Conservation (phyloP, 2,113 vertebrate species). For the Theropithecus gelada region DNA sequence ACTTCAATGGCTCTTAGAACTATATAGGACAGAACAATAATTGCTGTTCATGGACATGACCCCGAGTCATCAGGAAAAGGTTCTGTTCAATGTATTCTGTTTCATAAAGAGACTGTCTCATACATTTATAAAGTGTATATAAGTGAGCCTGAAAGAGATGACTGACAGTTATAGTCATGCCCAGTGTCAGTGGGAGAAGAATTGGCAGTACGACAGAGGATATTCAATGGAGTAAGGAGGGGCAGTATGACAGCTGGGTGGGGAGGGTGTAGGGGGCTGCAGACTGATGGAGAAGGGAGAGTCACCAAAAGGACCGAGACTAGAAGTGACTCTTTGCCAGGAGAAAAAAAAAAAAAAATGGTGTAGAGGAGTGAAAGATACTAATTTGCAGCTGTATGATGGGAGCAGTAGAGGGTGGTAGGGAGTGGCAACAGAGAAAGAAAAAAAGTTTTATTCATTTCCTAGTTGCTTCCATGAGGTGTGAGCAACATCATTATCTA, state of each 20-base stretch:
- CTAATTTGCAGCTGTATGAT: background rate
- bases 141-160: constrained; percentile 55
- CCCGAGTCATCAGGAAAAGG: background rate
- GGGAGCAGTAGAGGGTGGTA: background rate
- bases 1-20: background rate
- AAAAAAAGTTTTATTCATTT: background rate
- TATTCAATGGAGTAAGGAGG: background rate
- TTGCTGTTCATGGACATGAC: constrained; percentile 38
- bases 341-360: background rate
- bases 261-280: background rate
- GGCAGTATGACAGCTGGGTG: constrained; percentile 11
- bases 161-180: constrained; percentile 67
- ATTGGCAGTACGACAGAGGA: constrained; percentile 53
- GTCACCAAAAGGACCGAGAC: background rate
- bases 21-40: constrained; percentile 39
- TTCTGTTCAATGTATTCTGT: constrained; percentile 40
- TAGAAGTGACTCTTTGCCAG: background rate
- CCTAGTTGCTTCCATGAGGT: background rate
- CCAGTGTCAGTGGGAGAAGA: constrained; percentile 43
- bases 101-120: constrained; percentile 55
- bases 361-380: background rate
- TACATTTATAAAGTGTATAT: background rate
- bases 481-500: background rate
- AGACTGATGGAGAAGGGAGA: constrained; percentile 6
- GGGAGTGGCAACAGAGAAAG: background rate